Percentiles rank a stretch among this genome's conserved stretches.
These are phyloP conservation scores for Ischnus inquisitorius DNA, from an alignment of 2,888 invertebrate genomes.

Conservation along the genomic window DNA sequence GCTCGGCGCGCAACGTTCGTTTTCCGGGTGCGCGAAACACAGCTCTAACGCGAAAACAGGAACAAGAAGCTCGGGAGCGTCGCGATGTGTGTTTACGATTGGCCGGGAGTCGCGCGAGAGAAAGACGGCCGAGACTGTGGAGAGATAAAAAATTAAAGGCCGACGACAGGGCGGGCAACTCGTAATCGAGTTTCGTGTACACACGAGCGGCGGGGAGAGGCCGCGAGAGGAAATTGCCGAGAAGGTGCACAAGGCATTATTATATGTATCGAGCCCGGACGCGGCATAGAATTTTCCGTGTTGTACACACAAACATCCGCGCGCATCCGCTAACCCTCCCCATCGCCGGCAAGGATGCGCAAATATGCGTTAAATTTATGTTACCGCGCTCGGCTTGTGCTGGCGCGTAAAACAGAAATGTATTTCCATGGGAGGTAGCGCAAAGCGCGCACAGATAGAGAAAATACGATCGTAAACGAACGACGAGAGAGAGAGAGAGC, in stretches of 20 bases:
- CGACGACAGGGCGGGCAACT: conserved; percentile 52
- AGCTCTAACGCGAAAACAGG: not conserved
- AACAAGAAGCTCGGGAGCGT: not conserved
- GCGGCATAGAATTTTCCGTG: conserved; percentile 65
- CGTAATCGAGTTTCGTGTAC: conserved; percentile 13
- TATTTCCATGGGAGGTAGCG: not conserved
- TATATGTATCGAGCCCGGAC: conserved; percentile 66
- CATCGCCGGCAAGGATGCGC: conserved; percentile 42
- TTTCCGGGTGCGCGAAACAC: not conserved
- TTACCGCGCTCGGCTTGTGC: not conserved
- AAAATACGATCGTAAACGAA: not conserved
- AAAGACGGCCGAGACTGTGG: conserved; percentile 2
- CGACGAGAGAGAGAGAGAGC: not conserved
- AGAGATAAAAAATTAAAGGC: conserved; percentile 55
- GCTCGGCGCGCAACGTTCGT: not conserved
- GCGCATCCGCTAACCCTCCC: conserved; percentile 59
- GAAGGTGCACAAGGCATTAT: conserved; percentile 60
- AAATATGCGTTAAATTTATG: conserved; percentile 14
- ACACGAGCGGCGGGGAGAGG: not conserved
- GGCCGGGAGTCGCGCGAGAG: conserved; percentile 6
- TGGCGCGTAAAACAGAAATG: not conserved
- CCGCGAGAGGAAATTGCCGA: conserved; percentile 59
- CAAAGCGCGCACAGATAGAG: not conserved
- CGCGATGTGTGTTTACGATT: not conserved
- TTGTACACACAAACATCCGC: conserved; percentile 44